Evolutionary conservation across 2,113 vertebrate genomes (phyloP).

Genomic region (Hipposideros armiger): DNA sequence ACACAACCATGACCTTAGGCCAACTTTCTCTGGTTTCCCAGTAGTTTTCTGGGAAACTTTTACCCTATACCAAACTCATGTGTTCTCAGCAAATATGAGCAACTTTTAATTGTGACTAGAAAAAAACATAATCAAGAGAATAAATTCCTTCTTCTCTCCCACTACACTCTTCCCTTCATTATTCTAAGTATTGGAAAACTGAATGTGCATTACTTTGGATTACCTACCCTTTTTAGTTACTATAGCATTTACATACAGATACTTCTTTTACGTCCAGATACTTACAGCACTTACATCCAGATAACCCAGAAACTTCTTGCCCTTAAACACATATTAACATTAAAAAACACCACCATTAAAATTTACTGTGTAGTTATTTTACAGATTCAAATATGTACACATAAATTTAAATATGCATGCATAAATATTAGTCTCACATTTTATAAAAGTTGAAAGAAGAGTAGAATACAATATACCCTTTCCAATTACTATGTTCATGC

Average conservation of each 20-base stretch:
- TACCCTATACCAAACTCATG: background rate
- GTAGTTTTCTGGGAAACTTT: background rate
- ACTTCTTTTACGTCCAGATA: too few species aligned
- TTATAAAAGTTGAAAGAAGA: background rate
- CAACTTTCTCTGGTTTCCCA: background rate
- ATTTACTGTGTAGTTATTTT: slow-evolving; percentile 9
- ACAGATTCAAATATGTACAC: background rate
- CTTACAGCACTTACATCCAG: background rate
- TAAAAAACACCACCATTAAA: background rate
- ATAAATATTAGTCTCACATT: slow-evolving; percentile 1
- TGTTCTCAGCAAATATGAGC: background rate
- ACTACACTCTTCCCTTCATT: background rate
- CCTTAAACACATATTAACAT: background rate
- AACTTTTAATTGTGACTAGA: slow-evolving; percentile 6
- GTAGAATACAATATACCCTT: background rate
- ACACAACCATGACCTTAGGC: background rate
- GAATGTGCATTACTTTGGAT: background rate
- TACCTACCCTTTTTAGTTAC: slow-evolving; percentile 26
- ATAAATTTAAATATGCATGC: background rate
- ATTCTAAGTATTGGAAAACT: slow-evolving; percentile 36
- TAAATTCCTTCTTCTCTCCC: background rate
- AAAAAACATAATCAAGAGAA: background rate
- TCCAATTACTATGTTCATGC: background rate
- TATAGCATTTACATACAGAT: background rate
- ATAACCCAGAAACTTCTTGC: slow-evolving; percentile 14